Evolutionary conservation across 2,888 invertebrate species (phyloP), one percentile per base, ranked within the genome.

Genomic region (Pediacus dermestoides): DNA sequence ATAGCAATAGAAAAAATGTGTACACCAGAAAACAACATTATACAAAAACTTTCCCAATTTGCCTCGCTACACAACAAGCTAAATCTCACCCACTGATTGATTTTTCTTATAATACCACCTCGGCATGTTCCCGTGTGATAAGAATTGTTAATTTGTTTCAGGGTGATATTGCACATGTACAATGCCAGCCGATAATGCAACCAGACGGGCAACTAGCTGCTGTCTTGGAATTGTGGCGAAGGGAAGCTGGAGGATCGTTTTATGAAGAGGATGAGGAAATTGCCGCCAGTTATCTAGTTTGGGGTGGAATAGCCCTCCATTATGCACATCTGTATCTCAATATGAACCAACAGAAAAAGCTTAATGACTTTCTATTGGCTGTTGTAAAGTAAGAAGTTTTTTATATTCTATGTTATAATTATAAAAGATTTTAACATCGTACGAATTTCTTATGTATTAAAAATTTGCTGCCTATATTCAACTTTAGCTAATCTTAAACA

Each of bases 301-400:
- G 84, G 81, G 83, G 84, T 11, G 81, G 82, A 26, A 74, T 85
- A 34, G 78, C 81, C 1, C 66, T 85, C 4, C 81, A 84, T 57
- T 85, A 80, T 57, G 79, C 81, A 16, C 80, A 80, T 50, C 71
- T 85, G 39, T 85, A 80, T 60, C 68, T 79, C 47, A 78, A 75
- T 50, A 82, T 84, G 74, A 78, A 76, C 48, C 80, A 80, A 55
- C 84, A 87, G 61, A 74, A 80, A 41, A 81, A 80, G 52, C 74
- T 88, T 49, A 82, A 85, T 30, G 85, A 85, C 45, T 88, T 88
- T 60, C 73, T 89, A 0, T 68, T 89, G 32, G 80, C 82, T 33
- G 87, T 89, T 18, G 87, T 88, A 30, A 87, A 85, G 88, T 87
- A 71, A 77, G 80, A 73, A n/a, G n/a, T n/a, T n/a, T n/a, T n/a